Base-by-base conservation (phyloP, 2,888 invertebrate genomes). In the Panorpa germanica region DNA sequence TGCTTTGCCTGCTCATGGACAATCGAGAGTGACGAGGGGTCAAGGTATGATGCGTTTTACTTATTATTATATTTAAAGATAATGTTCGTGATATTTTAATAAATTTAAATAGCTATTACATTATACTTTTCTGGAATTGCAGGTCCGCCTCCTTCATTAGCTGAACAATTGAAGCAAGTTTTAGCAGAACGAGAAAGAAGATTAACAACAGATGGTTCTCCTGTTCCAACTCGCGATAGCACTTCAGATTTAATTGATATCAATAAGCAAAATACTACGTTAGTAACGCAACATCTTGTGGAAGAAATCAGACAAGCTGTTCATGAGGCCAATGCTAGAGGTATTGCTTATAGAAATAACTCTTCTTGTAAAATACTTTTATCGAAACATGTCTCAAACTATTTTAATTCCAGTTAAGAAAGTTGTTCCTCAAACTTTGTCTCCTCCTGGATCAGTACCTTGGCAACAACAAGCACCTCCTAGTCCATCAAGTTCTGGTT, bases 221-320 rank as follows among this genome's bases (percentile, higher is more conserved):
- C 63, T 33, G 55, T 63, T 34, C 63, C 64, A 44, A 68, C 66
- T 47, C 70, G 69, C 33, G 66, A 65, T 32, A 70, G 70, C 45
- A 63, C 59, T 41, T 58, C 59, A 38, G 70, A 71, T 49, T 54
- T 69, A 39, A 67, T 63, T 47, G 61, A 59, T 53, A 55, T 52
- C 29, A 59, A 61, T 48, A 57, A 59, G 45, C 69, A 63, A 41
- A 70, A 65, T 53, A 60, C 72, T 41, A 70, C 70, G 55, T 71
- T 65, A 53, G 73, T 71, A 47, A 74, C 76, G 45, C 77, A 81
- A 57, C 75, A 78, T 49, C 65, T 85, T 41, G 73, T 82, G 40
- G 82, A 82, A 55, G 83, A 83, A 63, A 83, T 83, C 46, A 66
- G 81, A 38, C 80, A 80, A 54, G 82, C 83, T 43, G 83, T 85